phyloP scores from a whole-genome alignment of 2,888 invertebrate genomes.

The Morpho helenor region DNA sequence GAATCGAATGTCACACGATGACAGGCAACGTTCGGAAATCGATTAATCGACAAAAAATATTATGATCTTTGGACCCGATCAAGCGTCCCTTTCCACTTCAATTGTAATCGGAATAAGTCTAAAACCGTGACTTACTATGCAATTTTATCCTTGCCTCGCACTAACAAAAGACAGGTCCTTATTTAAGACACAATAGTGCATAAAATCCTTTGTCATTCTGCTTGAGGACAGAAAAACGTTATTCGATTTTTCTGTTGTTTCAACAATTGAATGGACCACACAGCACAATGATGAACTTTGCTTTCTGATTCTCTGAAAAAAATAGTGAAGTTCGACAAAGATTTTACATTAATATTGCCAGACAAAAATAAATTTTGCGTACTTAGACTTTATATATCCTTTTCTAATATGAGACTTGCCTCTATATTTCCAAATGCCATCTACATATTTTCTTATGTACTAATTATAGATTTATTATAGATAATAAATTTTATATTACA shows the following conservation, averaged over 20 bases:
- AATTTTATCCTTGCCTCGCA: constrained; percentile 16
- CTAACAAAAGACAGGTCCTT: constrained; percentile 11
- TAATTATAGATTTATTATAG: too few species aligned
- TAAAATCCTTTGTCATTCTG: constrained; percentile 7
- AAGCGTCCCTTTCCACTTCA: constrained; percentile 57
- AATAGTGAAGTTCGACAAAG: constrained; percentile 28
- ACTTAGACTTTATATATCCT: too few species aligned
- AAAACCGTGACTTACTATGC: constrained; percentile 57
- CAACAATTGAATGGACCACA: constrained; percentile 37
- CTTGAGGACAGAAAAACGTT: constrained; percentile 11
- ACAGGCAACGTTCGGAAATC: constrained; percentile 25
- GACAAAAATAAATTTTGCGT: too few species aligned
- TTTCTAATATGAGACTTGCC: too few species aligned
- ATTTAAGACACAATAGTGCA: constrained; percentile 18
- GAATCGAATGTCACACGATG: constrained; percentile 18
- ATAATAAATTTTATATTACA: too few species aligned
- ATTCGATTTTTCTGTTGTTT: constrained; percentile 22
- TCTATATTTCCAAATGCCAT: too few species aligned
- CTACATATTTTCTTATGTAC: too few species aligned
- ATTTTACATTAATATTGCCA: too few species aligned
- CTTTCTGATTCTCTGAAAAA: constrained; percentile 32
- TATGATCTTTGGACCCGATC: constrained; percentile 42
- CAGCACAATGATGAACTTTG: constrained; percentile 41
- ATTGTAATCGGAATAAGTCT: constrained; percentile 43
- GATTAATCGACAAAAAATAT: constrained; percentile 33